These are phyloP conservation scores for Pavo muticus DNA, from an alignment of 2,113 vertebrate species.

Conservation along the genomic window DNA sequence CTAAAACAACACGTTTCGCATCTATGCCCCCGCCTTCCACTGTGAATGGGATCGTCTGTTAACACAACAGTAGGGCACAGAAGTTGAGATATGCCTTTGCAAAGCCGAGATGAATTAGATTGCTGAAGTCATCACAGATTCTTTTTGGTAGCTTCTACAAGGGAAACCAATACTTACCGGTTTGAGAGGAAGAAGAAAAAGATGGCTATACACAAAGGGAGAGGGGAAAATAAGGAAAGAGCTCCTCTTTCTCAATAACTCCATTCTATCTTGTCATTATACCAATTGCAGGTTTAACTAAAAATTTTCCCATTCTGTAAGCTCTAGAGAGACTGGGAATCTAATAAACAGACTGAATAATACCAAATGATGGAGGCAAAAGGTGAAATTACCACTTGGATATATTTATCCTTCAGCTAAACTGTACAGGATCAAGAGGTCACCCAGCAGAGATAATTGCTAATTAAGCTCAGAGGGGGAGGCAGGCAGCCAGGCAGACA, in stretches of 20 bases:
- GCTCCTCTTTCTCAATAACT: slow-evolving; percentile 37
- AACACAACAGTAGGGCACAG: background rate
- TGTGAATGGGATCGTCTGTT: background rate
- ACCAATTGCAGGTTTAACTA: slow-evolving; percentile 57
- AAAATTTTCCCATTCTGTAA: slow-evolving; percentile 28
- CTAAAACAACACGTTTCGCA: background rate
- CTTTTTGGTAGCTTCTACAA: background rate
- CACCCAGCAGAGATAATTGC: slow-evolving; percentile 73
- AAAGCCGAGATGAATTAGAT: background rate
- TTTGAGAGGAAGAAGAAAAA: background rate
- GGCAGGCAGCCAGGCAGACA: slow-evolving; percentile 48
- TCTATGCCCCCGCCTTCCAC: background rate
- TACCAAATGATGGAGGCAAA: slow-evolving; percentile 50
- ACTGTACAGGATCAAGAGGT: slow-evolving; percentile 58
- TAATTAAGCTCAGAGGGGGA: slow-evolving; percentile 65
- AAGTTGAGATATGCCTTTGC: background rate
- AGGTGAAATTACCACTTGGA: slow-evolving; percentile 67
- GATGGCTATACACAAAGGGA: background rate
- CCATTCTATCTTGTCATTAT: slow-evolving; percentile 62
- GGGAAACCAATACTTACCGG: background rate
- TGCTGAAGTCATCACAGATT: background rate
- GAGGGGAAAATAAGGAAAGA: background rate
- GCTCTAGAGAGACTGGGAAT: slow-evolving; percentile 23
- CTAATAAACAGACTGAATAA: slow-evolving; percentile 67
- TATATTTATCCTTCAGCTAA: slow-evolving; percentile 53